phyloP scores from a whole-genome alignment of 2,888 invertebrate genomes.

The Nudaria mundana region DNA sequence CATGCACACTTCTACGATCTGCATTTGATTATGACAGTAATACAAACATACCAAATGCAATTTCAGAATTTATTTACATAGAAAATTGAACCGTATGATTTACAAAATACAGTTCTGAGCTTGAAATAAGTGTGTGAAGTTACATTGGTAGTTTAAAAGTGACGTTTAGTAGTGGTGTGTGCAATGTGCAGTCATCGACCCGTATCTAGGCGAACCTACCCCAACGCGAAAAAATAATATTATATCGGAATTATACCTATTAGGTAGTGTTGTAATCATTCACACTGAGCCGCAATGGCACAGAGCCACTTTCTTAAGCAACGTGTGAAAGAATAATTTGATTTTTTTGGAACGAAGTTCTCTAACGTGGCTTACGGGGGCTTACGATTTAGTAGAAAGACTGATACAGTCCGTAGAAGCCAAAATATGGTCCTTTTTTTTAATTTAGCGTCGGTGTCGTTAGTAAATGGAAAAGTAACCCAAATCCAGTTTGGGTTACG shows the following conservation, averaged over 20 bases:
- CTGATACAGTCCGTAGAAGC: no score
- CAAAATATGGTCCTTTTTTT: no score
- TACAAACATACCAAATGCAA: conserved; percentile 37
- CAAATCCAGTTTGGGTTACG: no score
- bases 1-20: conserved; percentile 51
- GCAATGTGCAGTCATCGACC: conserved; percentile 65
- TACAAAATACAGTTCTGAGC: conserved; percentile 18
- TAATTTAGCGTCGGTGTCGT: no score
- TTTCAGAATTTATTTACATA: conserved; percentile 8
- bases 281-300: no score
- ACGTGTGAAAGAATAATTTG: conserved; percentile 8
- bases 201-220: conserved; percentile 68
- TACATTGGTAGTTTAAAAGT: conserved; percentile 33
- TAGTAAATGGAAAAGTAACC: no score
- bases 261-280: conserved; percentile 19
- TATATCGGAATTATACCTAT: conserved; percentile 20
- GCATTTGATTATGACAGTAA: conserved; percentile 55
- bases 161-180: conserved; percentile 33
- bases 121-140: conserved; percentile 15
- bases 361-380: no score
- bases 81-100: conserved; percentile 36
- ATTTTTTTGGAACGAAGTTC: no score
- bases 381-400: no score
- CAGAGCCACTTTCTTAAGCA: conserved; percentile 25
- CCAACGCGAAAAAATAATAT: conserved; percentile 62